A percentile compares a stretch with the other conserved stretches of the same genome.
These are phyloP conservation scores for Phoeniculus purpureus DNA, from an alignment of 2,797 vertebrate genomes.

Conservation along the genomic window DNA sequence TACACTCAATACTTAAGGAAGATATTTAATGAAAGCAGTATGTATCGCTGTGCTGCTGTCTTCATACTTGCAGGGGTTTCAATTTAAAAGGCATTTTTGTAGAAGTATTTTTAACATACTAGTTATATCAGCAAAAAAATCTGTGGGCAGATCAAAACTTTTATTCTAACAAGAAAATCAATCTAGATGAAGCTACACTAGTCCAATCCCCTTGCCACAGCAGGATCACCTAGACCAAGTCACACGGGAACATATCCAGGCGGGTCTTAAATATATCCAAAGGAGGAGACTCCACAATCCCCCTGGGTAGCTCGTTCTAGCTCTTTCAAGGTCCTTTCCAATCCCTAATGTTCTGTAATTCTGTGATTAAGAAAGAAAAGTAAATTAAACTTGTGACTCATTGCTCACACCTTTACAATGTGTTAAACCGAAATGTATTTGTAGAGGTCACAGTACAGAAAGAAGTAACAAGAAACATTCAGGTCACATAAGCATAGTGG, in stretches of 20 bases:
- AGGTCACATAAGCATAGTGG: neutral
- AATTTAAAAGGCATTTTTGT: conserved; percentile 1
- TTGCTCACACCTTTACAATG: neutral
- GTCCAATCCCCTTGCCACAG: too few species aligned
- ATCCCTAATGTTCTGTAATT: too few species aligned
- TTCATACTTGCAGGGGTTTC: neutral
- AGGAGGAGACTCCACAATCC: too few species aligned
- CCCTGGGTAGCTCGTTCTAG: too few species aligned
- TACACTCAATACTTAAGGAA: neutral
- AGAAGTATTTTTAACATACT: neutral
- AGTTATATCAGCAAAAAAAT: neutral
- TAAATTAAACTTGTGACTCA: neutral
- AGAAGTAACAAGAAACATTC: neutral
- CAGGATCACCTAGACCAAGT: too few species aligned
- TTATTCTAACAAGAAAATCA: neutral
- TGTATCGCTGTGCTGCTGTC: neutral
- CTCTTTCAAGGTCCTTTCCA: too few species aligned
- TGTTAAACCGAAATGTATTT: neutral
- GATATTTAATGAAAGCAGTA: neutral
- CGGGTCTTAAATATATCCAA: too few species aligned
- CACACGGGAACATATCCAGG: too few species aligned
- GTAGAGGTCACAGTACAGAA: neutral
- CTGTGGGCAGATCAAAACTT: too few species aligned
- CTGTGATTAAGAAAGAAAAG: too few species aligned
- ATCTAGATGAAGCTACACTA: neutral